These are phyloP conservation scores for Meganola albula DNA, from an alignment of 2,888 invertebrate genomes.

Conservation along the genomic window DNA sequence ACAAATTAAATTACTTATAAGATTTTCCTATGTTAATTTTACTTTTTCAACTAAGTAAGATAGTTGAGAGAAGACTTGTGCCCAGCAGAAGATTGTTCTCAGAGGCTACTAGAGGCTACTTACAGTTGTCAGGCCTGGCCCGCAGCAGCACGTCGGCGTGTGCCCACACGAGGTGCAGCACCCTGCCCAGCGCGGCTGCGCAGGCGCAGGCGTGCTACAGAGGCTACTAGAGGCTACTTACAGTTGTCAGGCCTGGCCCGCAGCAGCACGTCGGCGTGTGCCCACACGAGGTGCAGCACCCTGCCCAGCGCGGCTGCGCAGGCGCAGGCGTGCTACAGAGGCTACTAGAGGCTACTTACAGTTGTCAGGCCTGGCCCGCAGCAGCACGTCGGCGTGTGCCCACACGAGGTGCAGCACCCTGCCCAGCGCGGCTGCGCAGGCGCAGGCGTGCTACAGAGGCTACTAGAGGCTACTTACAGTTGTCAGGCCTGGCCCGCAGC, in stretches of 20 bases:
- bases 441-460: background rate
- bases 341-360: too few relatives aligned
- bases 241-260: background rate
- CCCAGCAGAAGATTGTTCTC: too few relatives aligned
- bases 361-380: too few relatives aligned
- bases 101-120: too few relatives aligned
- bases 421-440: background rate
- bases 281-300: background rate
- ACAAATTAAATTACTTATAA: too few relatives aligned
- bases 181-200: background rate
- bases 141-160: background rate
- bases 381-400: too few relatives aligned
- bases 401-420: background rate
- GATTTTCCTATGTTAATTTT: too few relatives aligned
- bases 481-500: too few relatives aligned
- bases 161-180: slow-evolving; percentile 38
- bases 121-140: background rate
- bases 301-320: background rate
- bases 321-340: too few relatives aligned
- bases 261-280: background rate
- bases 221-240: background rate
- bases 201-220: background rate
- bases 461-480: background rate
- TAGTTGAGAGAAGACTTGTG: too few relatives aligned
- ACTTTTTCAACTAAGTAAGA: too few relatives aligned